phyloP scores from a whole-genome alignment of 2,797 vertebrate species.

The Acipenser transmontanus region DNA sequence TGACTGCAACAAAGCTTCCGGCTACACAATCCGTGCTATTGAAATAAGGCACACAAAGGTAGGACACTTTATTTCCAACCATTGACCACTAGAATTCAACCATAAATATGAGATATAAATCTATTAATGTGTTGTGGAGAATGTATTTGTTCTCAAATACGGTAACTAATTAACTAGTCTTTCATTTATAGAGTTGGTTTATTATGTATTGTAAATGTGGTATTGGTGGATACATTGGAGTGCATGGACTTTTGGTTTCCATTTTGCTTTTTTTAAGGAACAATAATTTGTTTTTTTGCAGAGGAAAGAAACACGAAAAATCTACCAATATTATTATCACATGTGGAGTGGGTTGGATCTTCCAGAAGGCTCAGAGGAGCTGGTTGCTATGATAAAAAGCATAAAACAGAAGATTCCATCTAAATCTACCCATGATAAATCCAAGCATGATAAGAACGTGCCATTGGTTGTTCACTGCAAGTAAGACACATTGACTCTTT shows the following conservation, averaged over 20 bases:
- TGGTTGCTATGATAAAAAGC: slow-evolving; percentile 67
- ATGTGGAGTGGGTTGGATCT: slow-evolving; percentile 65
- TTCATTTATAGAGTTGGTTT: no score
- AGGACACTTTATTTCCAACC: background rate
- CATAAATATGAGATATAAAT: no score
- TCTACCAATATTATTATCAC: slow-evolving; percentile 79
- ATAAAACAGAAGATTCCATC: slow-evolving; percentile 54
- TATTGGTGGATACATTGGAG: no score
- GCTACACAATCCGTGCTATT: slow-evolving; percentile 64
- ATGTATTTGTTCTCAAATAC: no score
- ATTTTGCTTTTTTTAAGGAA: no score
- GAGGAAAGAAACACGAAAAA: slow-evolving; percentile 70
- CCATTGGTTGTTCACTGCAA: slow-evolving; percentile 77
- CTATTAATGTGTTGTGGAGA: no score
- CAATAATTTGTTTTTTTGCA: slow-evolving; percentile 40
- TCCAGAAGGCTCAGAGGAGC: slow-evolving; percentile 63
- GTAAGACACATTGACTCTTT: slow-evolving; percentile 47
- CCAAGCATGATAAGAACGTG: slow-evolving; percentile 31
- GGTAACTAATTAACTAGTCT: no score
- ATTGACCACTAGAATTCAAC: no score
- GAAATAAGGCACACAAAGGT: slow-evolving; percentile 80
- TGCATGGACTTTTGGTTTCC: no score
- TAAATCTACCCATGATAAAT: slow-evolving; percentile 30
- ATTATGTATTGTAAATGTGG: no score
- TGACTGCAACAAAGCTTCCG: slow-evolving; percentile 45